Base-by-base conservation (phyloP, 1,140 invertebrate species). In the Eriocheir sinensis region DNA sequence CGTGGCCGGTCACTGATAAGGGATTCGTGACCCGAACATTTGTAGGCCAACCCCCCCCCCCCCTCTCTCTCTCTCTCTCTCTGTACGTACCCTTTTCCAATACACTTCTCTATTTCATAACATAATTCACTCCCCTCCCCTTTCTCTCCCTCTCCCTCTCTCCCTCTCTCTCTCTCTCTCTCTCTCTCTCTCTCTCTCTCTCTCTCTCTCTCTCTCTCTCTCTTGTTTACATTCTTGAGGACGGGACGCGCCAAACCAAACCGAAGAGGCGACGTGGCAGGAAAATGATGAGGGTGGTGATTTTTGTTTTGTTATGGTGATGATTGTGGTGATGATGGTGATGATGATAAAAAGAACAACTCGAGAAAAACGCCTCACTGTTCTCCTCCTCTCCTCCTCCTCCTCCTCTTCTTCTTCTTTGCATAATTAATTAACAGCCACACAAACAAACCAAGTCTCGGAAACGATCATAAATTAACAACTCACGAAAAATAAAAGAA, bases 11-110 rank as follows among this genome's bases (percentile, higher is more conserved):
- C n/a, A 72, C 60, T n/a, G 60, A 72, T 72, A 72, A 72, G 6
- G 0, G 8, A n/a, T n/a, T 72, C 60, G 60, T 12, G 60, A 72
- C 0, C 1, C 27, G 60, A 0, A 72, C 60, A 72, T 72, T 72
- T 8, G 27, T 72, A n/a, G 21, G 60, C 21, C 27, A 9, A n/a
- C 21, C 27, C 27, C 8, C 60, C 8, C 60, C 8, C 60, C 8
- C 60, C 2, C 60, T 72, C 60, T 72, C 60, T 72, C 60, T 72
- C 60, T 72, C 60, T 72, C 60, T 72, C 60, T n/a, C n/a, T n/a
- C n/a, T n/a, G n/a, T n/a, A n/a, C n/a, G n/a, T n/a, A 53, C 48
- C 21, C 0, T 53, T 53, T 21, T 48, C 44, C 44, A 48, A 6
- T 15, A 6, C 15, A 6, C 21, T 53, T 21, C 48, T 12, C 21